Conservation (phyloP, 2,113 vertebrate genomes). For the Vicugna pacos region DNA sequence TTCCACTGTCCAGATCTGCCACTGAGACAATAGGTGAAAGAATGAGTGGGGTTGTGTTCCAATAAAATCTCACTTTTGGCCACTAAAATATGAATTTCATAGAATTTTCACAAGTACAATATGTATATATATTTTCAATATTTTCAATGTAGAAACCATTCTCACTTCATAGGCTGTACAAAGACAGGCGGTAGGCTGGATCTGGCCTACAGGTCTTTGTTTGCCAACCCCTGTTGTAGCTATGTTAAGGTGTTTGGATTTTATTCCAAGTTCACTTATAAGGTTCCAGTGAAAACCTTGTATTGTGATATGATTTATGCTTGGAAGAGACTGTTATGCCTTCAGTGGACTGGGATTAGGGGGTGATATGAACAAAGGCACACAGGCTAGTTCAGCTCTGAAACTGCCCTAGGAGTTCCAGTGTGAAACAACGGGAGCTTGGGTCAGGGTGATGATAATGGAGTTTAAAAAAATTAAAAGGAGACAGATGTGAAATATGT, state of each 20-base stretch:
- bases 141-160: neutral
- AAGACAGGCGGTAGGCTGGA: neutral
- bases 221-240: neutral
- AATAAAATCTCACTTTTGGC: constrained; percentile 48
- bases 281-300: neutral
- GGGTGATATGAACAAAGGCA: neutral
- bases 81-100: constrained; percentile 48
- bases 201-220: neutral
- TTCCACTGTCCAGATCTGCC: constrained; percentile 25
- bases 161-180: neutral
- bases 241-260: neutral
- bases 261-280: neutral
- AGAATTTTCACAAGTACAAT: constrained; percentile 12
- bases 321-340: neutral
- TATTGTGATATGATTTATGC: neutral
- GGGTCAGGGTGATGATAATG: neutral
- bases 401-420: neutral
- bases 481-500: neutral
- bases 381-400: neutral
- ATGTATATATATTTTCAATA: neutral
- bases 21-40: constrained; percentile 26
- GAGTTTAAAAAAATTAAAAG: constrained; percentile 11
- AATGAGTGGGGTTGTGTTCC: neutral
- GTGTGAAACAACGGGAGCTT: neutral
- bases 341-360: neutral